phyloP scores from a whole-genome alignment of 1,140 invertebrate species.

The Leptonema lineaticorne region DNA sequence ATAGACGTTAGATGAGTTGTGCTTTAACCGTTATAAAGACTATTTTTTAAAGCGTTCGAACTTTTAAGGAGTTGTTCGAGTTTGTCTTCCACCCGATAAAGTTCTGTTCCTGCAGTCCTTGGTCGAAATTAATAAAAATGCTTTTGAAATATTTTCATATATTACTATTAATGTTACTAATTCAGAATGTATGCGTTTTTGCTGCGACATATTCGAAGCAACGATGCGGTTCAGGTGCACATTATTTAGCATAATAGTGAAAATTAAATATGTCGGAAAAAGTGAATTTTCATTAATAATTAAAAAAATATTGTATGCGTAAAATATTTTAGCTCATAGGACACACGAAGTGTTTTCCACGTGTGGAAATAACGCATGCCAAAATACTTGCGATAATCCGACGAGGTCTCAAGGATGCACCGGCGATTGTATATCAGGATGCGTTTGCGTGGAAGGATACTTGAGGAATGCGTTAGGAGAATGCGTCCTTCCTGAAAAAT shows the following conservation, averaged over 20 bases:
- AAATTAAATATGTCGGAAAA: neutral
- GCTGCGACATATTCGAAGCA: too few species aligned
- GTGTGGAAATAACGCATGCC: neutral
- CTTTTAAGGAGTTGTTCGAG: too few species aligned
- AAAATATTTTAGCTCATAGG: neutral
- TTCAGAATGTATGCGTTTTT: too few species aligned
- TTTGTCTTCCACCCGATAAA: too few species aligned
- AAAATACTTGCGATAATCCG: neutral
- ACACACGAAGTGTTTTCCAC: neutral
- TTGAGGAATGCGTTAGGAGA: constrained; percentile 6
- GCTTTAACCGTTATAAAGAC: too few species aligned
- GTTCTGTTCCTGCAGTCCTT: too few species aligned
- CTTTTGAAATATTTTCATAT: too few species aligned
- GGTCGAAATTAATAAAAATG: too few species aligned
- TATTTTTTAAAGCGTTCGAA: too few species aligned
- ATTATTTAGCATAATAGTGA: neutral
- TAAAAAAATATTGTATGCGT: neutral
- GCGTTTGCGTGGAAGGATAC: constrained; percentile 10
- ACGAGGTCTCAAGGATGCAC: neutral
- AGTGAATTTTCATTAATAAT: neutral
- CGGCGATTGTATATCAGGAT: neutral
- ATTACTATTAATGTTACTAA: too few species aligned
- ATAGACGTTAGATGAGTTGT: too few species aligned
- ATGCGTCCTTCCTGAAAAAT: neutral
- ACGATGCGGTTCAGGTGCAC: too few species aligned